These are phyloP conservation scores for Ornithorhynchus anatinus DNA, from an alignment of 2,113 vertebrate genomes.

Conservation along the genomic window DNA sequence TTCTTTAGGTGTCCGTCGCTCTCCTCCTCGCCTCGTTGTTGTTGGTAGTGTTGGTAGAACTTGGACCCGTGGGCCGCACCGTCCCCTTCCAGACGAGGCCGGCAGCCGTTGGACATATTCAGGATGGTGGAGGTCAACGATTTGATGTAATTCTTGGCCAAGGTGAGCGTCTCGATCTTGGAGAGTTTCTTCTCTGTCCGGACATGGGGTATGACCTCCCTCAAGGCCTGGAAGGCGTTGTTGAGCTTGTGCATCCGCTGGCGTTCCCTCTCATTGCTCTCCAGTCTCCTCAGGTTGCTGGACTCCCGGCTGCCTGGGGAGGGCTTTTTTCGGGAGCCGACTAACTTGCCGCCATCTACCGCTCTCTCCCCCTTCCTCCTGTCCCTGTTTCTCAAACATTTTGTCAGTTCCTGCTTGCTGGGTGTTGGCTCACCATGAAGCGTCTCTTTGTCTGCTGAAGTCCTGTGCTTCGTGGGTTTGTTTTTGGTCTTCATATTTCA, in stretches of 20 bases:
- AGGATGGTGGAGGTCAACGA: conserved; percentile 92
- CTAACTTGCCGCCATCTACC: conserved; percentile 29
- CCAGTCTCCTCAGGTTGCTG: conserved; percentile 82
- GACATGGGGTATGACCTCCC: conserved; percentile 93
- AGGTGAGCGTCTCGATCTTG: conserved; percentile 96
- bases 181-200: conserved; percentile 94
- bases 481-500: conserved; percentile 89
- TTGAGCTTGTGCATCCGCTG: conserved; percentile 99
- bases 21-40: conserved; percentile 75
- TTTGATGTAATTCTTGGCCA: conserved; percentile 98
- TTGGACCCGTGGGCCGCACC: conserved; percentile 68
- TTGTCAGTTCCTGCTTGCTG: conserved; percentile 79
- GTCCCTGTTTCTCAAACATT: conserved; percentile 64
- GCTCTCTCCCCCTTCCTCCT: conserved; percentile 29
- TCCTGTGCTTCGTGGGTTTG: conserved; percentile 76
- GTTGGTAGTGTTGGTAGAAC: conserved; percentile 85
- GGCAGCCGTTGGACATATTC: conserved; percentile 85
- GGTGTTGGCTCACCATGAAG: conserved; percentile 62
- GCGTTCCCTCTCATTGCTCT: conserved; percentile 94
- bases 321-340: conserved; percentile 53
- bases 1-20: conserved; percentile 79
- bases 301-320: conserved; percentile 75
- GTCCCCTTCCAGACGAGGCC: conserved; percentile 66
- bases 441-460: conserved; percentile 65
- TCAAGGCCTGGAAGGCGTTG: conserved; percentile 94